Conservation (phyloP, 2,113 vertebrate species). For the Mastomys natalensis region DNA sequence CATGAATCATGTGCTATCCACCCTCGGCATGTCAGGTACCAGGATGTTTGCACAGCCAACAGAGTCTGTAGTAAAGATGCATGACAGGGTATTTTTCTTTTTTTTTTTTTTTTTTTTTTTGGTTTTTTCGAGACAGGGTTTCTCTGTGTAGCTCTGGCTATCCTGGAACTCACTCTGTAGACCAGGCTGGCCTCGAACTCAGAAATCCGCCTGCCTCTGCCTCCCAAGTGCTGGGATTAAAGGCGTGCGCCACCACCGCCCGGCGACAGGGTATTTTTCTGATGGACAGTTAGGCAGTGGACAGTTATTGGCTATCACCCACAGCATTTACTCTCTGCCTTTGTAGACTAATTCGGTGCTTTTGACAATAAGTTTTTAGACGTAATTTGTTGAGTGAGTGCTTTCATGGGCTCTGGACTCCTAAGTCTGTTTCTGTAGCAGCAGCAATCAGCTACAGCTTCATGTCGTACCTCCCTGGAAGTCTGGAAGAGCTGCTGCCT, state of each 20-base stretch:
- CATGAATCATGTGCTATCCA: not conserved
- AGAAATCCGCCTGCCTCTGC: no score
- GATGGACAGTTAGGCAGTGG: not conserved
- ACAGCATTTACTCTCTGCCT: not conserved
- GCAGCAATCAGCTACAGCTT: no score
- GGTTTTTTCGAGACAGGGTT: no score
- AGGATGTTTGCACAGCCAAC: not conserved
- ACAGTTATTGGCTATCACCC: not conserved
- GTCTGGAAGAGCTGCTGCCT: not conserved
- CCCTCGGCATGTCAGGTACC: not conserved
- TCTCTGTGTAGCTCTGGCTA: no score
- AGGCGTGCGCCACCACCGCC: no score
- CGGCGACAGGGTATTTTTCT: not conserved
- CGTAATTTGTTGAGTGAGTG: not conserved
- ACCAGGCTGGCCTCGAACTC: no score
- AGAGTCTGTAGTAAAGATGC: not conserved
- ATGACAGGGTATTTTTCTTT: not conserved
- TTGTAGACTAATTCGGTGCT: not conserved
- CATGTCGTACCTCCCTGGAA: rapidly evolving
- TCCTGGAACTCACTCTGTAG: no score
- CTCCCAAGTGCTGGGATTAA: no score
- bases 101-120: no score
- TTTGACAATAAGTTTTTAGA: not conserved
- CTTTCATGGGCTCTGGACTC: not conserved
- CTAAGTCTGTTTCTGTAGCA: not conserved